phyloP scores from a whole-genome alignment of 2,888 invertebrate species.

The Drosophila multiciliata region DNA sequence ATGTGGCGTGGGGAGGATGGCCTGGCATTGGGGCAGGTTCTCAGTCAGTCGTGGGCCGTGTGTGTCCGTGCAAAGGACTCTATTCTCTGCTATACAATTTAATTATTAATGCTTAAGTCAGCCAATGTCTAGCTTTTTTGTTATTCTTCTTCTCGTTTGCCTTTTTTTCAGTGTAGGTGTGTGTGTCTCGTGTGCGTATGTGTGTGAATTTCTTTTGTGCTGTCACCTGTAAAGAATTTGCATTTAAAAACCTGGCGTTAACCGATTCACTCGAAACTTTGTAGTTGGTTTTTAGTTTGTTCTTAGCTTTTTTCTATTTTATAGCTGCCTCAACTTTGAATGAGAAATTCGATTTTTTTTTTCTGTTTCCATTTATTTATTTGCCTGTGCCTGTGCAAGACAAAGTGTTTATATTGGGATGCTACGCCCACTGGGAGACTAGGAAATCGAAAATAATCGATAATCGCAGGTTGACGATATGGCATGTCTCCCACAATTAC shows the following conservation, averaged over 20 bases:
- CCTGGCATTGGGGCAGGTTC: not conserved
- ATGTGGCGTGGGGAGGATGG: not conserved
- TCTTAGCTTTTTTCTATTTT: not conserved
- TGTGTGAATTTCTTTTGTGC: slow-evolving; percentile 34
- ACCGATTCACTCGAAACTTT: slow-evolving; percentile 44
- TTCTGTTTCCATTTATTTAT: not conserved
- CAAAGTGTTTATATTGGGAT: not conserved
- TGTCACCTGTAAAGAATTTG: slow-evolving; percentile 55
- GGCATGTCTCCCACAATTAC: slow-evolving; percentile 2
- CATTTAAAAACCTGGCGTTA: slow-evolving; percentile 57
- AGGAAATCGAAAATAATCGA: not conserved
- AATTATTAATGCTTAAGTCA: slow-evolving; percentile 73
- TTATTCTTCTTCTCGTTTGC: slow-evolving; percentile 23
- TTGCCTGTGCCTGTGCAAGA: not conserved
- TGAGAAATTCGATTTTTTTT: no score
- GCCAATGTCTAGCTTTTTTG: slow-evolving; percentile 58
- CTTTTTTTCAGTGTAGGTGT: slow-evolving; percentile 36
- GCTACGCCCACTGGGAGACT: not conserved
- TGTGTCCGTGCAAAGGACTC: slow-evolving; percentile 52
- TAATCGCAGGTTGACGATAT: not conserved
- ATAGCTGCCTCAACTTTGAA: slow-evolving; percentile 1
- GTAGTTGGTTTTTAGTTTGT: slow-evolving; percentile 23
- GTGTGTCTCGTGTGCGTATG: slow-evolving; percentile 3
- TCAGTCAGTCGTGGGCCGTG: slow-evolving; percentile 6
- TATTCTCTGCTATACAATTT: slow-evolving; percentile 61